Base-by-base conservation (phyloP, 2,888 invertebrate species). In the Dascillus cervinus region DNA sequence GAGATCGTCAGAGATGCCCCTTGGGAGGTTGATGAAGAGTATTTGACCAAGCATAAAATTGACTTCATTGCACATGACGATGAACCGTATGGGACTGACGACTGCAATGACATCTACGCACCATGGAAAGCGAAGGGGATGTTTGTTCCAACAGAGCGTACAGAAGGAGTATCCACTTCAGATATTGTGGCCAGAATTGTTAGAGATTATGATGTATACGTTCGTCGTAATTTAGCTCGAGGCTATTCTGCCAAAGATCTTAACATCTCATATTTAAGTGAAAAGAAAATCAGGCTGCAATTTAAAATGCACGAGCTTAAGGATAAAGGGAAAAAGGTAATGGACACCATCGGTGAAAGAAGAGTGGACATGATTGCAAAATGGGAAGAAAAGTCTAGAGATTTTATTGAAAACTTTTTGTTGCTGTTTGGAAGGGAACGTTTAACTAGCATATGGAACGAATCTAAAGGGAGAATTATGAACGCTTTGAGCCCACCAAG, bases 51-150 rank as follows among this genome's bases (percentile, higher is more conserved):
- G 48, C 84, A 97, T 69, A 98, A 98, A 79, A 97, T 98, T 52
- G 98, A 98, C 69, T 98, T 98, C 71, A 90, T 94, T 34, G 94
- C 98, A 13, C 98, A 98, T 69, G 98, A 98, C 69, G 96, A 97
- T 65, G 81, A 95, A 55, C 98, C 98, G 0, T 99, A 98, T 69
- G 82, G 82, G 29, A 83, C 85, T 2, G 86, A 86, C 40, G 84
- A 87, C 57, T 79, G 79, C 41, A 74, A 78, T 37, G 88, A 89
- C 64, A 79, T 94, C 20, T 98, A 98, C 66, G 91, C 86, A 29
- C 75, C 75, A 51, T 77, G 97, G 52, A 97, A 98, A 65, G 84
- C 82, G 12, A 85, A 80, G 59, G 95, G 94, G 52, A 97, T 97
- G 96, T 98, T 98, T 69, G 88, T 95, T 4, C 89, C 91, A 20